phyloP scores from a whole-genome alignment of 1,140 invertebrate species.

The Anagrus nilaparvatae region DNA sequence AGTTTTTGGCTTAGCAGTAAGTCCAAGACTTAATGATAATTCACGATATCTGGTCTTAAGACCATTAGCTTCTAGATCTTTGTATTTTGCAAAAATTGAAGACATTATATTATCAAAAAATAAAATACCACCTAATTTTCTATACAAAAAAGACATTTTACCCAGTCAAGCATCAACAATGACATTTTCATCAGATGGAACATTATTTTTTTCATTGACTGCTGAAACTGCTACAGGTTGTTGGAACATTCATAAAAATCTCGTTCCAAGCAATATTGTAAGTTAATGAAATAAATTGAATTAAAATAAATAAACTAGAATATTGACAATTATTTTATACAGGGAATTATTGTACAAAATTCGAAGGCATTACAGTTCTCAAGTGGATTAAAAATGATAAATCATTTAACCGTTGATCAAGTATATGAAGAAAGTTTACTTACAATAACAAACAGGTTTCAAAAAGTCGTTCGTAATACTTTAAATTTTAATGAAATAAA shows the following conservation, averaged over 20 bases:
- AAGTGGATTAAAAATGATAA: slow-evolving; percentile 50
- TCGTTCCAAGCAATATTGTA: slow-evolving; percentile 16
- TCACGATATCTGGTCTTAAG: slow-evolving; percentile 27
- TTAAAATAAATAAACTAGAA: no score
- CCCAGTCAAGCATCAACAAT: slow-evolving; percentile 23
- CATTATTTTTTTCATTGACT: slow-evolving; percentile 31
- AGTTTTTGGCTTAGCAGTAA: slow-evolving; percentile 32
- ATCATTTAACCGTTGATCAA: slow-evolving; percentile 41
- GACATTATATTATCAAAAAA: slow-evolving; percentile 16
- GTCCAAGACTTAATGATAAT: slow-evolving; percentile 19
- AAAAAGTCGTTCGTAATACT: slow-evolving; percentile 19
- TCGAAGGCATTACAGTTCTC: slow-evolving; percentile 48
- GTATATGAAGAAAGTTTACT: slow-evolving; percentile 48
- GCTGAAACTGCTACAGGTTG: slow-evolving; percentile 30
- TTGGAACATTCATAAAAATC: slow-evolving; percentile 24
- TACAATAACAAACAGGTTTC: slow-evolving; percentile 47
- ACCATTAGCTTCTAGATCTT: slow-evolving; percentile 29
- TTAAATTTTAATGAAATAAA: slow-evolving; percentile 26
- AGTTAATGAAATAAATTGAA: no score
- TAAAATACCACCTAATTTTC: slow-evolving; percentile 15
- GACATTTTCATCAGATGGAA: slow-evolving; percentile 27
- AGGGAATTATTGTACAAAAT: slow-evolving; percentile 41
- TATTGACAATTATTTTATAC: no score
- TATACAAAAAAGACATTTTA: slow-evolving; percentile 33
- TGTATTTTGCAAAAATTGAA: slow-evolving; percentile 22